phyloP scores from a whole-genome alignment of 2,113 vertebrate genomes.

The Cyanoderma ruficeps region DNA sequence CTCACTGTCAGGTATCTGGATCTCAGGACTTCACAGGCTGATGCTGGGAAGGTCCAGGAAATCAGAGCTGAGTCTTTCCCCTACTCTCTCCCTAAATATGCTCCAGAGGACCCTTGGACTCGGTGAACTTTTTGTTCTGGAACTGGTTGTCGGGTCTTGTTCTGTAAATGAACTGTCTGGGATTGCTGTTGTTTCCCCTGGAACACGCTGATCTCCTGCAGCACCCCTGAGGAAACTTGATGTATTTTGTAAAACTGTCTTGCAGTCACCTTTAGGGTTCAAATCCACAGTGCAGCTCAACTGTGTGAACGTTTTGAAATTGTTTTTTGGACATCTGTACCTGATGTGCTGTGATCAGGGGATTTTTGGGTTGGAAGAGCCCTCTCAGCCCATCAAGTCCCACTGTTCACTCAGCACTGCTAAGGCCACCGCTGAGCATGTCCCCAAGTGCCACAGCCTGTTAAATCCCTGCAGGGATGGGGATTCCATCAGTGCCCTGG shows the following conservation, averaged over 20 bases:
- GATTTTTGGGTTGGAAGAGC: neutral
- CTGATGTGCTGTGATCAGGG: rapidly evolving
- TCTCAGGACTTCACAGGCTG: neutral
- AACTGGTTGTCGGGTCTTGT: neutral
- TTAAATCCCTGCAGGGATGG: neutral
- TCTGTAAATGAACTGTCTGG: neutral
- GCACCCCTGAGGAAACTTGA: neutral
- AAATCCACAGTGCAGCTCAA: neutral
- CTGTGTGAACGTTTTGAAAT: neutral
- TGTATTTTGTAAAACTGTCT: neutral
- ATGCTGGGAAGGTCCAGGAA: neutral
- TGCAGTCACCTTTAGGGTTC: neutral
- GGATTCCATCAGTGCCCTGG: neutral
- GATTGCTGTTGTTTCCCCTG: neutral
- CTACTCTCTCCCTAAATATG: neutral
- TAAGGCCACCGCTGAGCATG: neutral
- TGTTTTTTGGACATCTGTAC: neutral
- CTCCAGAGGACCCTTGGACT: neutral
- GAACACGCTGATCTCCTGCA: neutral
- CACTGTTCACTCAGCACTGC: neutral
- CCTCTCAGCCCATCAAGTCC: neutral
- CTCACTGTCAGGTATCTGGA: rapidly evolving
- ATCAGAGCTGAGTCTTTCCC: neutral
- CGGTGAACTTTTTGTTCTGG: neutral
- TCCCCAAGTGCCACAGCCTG: neutral